phyloP scores from a whole-genome alignment of 2,113 vertebrate genomes.

The Solenodon paradoxus region DNA sequence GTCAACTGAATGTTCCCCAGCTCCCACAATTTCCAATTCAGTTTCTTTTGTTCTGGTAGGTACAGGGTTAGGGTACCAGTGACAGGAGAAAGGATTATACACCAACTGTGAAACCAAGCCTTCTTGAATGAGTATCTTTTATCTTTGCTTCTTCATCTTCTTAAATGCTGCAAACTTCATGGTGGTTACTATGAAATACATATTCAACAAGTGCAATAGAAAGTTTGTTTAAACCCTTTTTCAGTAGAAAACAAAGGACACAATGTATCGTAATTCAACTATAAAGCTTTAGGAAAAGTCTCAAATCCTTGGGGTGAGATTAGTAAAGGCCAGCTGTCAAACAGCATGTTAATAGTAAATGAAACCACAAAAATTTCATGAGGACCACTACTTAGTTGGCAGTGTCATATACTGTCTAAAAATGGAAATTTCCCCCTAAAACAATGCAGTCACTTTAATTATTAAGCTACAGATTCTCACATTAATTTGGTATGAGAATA shows the following conservation, averaged over 20 bases:
- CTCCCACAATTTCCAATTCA: conserved; percentile 90
- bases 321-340: conserved; percentile 81
- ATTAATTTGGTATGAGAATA: not conserved
- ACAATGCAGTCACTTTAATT: conserved; percentile 20
- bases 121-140: conserved; percentile 86
- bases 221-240: conserved; percentile 90
- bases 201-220: conserved; percentile 84
- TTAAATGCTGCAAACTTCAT: conserved; percentile 84
- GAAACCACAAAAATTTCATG: conserved; percentile 38
- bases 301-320: conserved; percentile 72
- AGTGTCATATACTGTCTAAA: not conserved
- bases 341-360: conserved; percentile 51
- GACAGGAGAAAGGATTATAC: conserved; percentile 89
- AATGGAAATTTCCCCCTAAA: not conserved
- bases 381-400: not conserved
- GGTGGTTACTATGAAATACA: conserved; percentile 87
- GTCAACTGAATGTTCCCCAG: conserved; percentile 80
- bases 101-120: conserved; percentile 83
- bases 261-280: conserved; percentile 83
- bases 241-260: conserved; percentile 85
- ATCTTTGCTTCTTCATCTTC: conserved; percentile 78
- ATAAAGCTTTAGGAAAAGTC: conserved; percentile 75
- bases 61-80: conserved; percentile 79
- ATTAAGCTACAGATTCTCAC: not conserved
- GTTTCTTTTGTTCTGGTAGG: conserved; percentile 87